Conservation (phyloP, 1,140 invertebrate species). For the Eriocheir sinensis region DNA sequence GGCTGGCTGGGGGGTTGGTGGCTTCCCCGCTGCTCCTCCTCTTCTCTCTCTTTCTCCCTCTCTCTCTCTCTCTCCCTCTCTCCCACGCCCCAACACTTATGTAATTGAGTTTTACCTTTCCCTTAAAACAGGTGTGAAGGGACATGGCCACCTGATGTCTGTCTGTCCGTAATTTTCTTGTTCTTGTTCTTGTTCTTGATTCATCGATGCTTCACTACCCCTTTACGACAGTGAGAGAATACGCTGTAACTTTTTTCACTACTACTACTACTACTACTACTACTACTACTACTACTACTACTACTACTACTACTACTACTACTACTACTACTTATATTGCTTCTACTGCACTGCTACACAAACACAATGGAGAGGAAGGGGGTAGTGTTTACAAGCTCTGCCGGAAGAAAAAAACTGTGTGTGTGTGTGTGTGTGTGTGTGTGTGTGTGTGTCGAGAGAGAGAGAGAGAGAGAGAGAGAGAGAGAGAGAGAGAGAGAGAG, state of each 20-base stretch:
- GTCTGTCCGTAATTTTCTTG: background rate
- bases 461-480: background rate
- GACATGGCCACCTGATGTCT: background rate
- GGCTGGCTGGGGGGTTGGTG: background rate
- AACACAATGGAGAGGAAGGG: background rate
- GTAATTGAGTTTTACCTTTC: background rate
- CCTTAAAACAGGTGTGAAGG: background rate
- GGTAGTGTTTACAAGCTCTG: background rate
- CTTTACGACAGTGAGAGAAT: too few relatives aligned
- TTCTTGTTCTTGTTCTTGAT: background rate
- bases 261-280: too few relatives aligned
- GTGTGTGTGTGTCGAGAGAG: background rate
- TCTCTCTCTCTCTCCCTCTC: background rate
- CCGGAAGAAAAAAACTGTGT: background rate
- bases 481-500: slow-evolving; percentile 13
- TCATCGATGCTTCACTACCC: background rate
- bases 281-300: too few relatives aligned
- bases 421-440: slow-evolving; percentile 42
- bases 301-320: too few relatives aligned
- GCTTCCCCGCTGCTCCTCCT: background rate
- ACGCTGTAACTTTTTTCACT: too few relatives aligned
- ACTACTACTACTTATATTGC: too few relatives aligned
- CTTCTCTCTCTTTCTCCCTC: background rate
- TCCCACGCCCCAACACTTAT: background rate
- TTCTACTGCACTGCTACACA: too few relatives aligned